Base-by-base conservation (phyloP, 2,797 vertebrate species). In the Avahi laniger region DNA sequence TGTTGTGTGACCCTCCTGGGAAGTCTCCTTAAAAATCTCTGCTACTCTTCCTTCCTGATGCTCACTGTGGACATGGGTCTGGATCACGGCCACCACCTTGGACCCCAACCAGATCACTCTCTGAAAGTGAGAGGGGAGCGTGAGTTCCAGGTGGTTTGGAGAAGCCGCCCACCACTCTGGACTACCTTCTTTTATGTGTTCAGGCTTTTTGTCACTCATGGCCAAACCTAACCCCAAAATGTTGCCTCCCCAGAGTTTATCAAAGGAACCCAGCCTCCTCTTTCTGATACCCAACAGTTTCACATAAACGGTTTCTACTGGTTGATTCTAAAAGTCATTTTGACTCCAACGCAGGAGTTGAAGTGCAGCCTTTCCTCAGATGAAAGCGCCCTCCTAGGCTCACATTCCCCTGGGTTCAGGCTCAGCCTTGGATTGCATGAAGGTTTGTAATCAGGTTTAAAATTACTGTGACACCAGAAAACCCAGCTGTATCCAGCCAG, bases 341-440 rank as follows among this genome's bases (percentile, higher is more conserved):
- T 70, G 67, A 89, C 46, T 69, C 48, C 67, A 85, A 85, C 24
- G 50, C 57, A 43, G 41, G 22, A 75, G 33, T 33, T 57, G 2
- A 67, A 35, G 15, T 33, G 20, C 8, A 63, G 20, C 38, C 67
- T 46, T 17, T 33, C 7, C 3, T 20, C 1, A 0, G 1, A 43
- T 50, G n/a, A 81, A 54, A 81, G 46, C 5, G 11, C 5, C 18
- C 17, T 46, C 18, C 7, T 35, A 59, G 30, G 35, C 33, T 86
- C n/a, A n/a, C 8, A 1, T 48, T 69, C 28, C 61, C 30, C 35
- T 90, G 70, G 26, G 38, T 26, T 86, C 46, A 43, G 43, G n/a
- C n/a, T 79, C 80, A 73, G 61, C 50, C 46, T 80, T 2, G 1
- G 12, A 13, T 52, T n/a, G 11, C 2, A 13, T 28, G 41, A 41